These are phyloP conservation scores for Diadumene lineata DNA, from an alignment of 92 coral and sea anemone genomes.

Conservation along the genomic window DNA sequence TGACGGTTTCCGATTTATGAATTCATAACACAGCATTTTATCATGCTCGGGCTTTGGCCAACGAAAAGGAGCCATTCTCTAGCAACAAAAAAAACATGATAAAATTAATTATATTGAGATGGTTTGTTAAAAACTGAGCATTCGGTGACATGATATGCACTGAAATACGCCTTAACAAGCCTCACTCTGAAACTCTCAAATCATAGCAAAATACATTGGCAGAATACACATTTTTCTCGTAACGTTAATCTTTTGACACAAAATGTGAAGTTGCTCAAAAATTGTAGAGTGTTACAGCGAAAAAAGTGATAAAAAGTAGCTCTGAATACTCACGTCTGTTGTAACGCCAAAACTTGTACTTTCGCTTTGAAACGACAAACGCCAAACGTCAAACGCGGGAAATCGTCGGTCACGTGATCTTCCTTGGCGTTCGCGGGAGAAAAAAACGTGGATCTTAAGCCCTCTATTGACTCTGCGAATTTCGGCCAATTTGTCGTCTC, in stretches of 20 bases:
- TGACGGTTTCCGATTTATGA: background rate
- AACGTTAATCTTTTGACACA: background rate
- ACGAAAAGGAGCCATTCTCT: background rate
- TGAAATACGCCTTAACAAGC: background rate
- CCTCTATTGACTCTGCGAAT: background rate
- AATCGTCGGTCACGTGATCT: conserved; percentile 10
- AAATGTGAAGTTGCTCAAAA: background rate
- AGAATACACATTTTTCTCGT: background rate
- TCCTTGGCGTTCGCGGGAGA: conserved; percentile 28
- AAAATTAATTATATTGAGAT: background rate
- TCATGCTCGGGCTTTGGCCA: background rate
- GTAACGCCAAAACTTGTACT: background rate
- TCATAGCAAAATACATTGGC: background rate
- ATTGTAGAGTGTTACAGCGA: background rate
- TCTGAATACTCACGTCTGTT: background rate
- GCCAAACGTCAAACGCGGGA: conserved; percentile 3
- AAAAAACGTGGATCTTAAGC: conserved; percentile 42
- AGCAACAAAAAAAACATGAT: background rate
- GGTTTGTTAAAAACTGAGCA: background rate
- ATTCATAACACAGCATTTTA: background rate
- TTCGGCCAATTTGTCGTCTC: background rate
- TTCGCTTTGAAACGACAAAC: conserved; percentile 7
- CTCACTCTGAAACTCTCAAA: background rate
- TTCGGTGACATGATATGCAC: background rate
- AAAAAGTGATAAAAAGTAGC: background rate